A percentile compares a stretch with the other conserved stretches of the same genome.
phyloP scores from a whole-genome alignment of 2,888 invertebrate species.

The Heliothis peltigera region DNA sequence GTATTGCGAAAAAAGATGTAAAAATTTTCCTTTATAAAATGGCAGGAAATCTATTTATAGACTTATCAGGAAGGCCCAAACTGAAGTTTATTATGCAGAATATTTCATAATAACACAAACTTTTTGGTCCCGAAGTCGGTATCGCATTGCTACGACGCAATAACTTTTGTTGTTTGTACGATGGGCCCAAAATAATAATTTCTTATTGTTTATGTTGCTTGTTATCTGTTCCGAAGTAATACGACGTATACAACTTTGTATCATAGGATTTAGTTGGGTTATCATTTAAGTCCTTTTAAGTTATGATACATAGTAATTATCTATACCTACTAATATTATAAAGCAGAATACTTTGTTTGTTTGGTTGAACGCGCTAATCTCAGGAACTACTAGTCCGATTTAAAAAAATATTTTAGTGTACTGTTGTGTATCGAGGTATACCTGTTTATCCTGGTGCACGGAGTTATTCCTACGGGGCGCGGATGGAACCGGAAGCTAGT shows the following conservation, averaged over 20 bases:
- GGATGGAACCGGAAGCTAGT: too few relatives aligned
- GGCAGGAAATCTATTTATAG: background rate
- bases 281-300: background rate
- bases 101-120: conserved; percentile 3
- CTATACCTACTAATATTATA: background rate
- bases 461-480: too few relatives aligned
- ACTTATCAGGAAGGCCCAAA: background rate
- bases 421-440: too few relatives aligned
- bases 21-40: too few relatives aligned
- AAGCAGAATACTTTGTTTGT: background rate
- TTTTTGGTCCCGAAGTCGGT: background rate
- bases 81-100: background rate
- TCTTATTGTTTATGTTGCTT: conserved; percentile 3
- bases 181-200: conserved; percentile 5
- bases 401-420: too few relatives aligned
- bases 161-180: conserved; percentile 2
- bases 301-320: background rate
- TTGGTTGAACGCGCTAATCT: too few relatives aligned
- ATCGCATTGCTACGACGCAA: conserved; percentile 10
- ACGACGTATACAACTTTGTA: conserved; percentile 5
- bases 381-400: too few relatives aligned
- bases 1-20: too few relatives aligned
- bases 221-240: conserved; percentile 8
- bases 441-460: too few relatives aligned
- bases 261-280: background rate